Conservation (phyloP, 2,797 vertebrate species). For the Halcyon chelicuti region DNA sequence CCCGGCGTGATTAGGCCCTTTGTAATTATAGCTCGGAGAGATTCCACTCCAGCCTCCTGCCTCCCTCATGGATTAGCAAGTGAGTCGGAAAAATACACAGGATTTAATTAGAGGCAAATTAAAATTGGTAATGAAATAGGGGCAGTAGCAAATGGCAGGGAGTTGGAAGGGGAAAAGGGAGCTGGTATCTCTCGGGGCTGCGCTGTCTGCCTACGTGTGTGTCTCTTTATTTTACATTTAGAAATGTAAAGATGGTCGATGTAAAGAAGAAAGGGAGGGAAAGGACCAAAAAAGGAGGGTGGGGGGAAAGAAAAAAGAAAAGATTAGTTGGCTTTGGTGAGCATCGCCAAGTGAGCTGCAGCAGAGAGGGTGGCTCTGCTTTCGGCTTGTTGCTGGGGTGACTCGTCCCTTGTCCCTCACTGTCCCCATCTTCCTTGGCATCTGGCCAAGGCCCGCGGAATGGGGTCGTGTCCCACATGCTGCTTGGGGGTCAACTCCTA, state of each 20-base stretch:
- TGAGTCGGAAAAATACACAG: conserved; percentile 98
- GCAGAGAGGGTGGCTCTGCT: background rate
- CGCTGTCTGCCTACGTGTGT: conserved; percentile 73
- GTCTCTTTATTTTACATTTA: conserved; percentile 80
- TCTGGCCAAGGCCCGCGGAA: rapidly evolving
- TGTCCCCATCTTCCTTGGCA: background rate
- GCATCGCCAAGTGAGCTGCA: background rate
- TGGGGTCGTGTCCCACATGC: rapidly evolving
- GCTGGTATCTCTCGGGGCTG: conserved; percentile 79
- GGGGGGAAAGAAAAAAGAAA: background rate
- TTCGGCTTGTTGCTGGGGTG: background rate
- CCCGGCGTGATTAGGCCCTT: conserved; percentile 94
- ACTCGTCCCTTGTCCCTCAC: background rate
- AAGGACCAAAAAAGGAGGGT: background rate
- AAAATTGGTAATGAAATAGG: conserved; percentile 99
- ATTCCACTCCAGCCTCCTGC: conserved; percentile 95
- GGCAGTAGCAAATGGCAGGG: conserved; percentile 87
- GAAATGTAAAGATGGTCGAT: conserved; percentile 79
- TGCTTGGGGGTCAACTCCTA: rapidly evolving
- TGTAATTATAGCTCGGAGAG: conserved; percentile 98
- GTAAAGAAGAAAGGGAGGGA: conserved; percentile 73
- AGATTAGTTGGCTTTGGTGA: background rate
- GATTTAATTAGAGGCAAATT: conserved; percentile 99
- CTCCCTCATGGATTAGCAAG: conserved; percentile 96
- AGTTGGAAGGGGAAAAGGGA: conserved; percentile 81